A percentile compares a stretch with the other conserved stretches of the same genome.
Conservation (phyloP, 2,113 vertebrate genomes). For the Plecturocebus donacophilus region DNA sequence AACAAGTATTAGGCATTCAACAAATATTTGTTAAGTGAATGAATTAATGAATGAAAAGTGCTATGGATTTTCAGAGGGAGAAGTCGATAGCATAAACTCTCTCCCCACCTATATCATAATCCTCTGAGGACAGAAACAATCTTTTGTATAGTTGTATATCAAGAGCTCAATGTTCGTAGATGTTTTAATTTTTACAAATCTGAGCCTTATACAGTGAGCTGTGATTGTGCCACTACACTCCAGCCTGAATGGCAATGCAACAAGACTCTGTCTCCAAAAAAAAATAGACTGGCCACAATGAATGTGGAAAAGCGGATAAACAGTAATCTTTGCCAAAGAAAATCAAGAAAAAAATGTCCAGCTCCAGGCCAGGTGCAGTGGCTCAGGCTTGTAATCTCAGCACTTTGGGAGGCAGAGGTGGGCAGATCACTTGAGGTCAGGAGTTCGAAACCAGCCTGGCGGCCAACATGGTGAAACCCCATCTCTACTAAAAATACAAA, state of each 20-base stretch:
- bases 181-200: not conserved
- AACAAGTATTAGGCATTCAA: conserved; percentile 7
- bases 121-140: not conserved
- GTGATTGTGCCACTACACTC: no score
- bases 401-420: no score
- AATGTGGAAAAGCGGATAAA: conserved; percentile 19
- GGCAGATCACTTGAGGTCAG: no score
- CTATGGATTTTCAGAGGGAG: not conserved
- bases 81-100: not conserved
- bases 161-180: not conserved
- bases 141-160: not conserved
- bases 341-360: not conserved
- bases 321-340: conserved; percentile 12
- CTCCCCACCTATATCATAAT: not conserved
- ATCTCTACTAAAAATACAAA: no score
- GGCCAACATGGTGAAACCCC: no score
- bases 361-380: not conserved
- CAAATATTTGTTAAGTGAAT: conserved; percentile 13
- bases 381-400: no score
- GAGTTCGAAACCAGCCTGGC: no score
- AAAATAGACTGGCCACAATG: not conserved
- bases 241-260: no score
- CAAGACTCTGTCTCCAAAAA: no score
- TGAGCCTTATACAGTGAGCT: no score
- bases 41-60: not conserved